Percentiles rank a stretch among this genome's conserved stretches.
Conservation (phyloP, 2,113 vertebrate species). For the Mesitornis unicolor region DNA sequence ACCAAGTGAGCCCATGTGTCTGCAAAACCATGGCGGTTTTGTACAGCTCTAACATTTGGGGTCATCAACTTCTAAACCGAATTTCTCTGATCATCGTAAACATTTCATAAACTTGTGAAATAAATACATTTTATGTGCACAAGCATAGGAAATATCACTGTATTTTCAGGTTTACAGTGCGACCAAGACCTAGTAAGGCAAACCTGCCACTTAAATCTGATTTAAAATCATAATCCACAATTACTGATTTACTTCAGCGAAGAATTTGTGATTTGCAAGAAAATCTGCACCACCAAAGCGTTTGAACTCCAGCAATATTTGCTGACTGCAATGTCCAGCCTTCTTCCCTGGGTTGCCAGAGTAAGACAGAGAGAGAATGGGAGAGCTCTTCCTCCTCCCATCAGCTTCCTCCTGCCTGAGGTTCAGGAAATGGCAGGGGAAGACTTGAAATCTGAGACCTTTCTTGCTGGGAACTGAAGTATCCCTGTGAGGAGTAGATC, state of each 20-base stretch:
- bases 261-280: not conserved
- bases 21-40: not conserved
- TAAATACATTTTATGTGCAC: fast-evolving
- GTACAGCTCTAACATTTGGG: not conserved
- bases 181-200: not conserved
- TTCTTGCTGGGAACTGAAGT: not conserved
- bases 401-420: not conserved
- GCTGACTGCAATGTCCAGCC: not conserved
- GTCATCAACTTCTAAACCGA: not conserved
- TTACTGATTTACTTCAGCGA: not conserved
- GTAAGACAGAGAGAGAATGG: not conserved
- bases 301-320: not conserved
- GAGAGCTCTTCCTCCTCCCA: not conserved
- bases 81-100: not conserved
- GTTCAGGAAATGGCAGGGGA: not conserved
- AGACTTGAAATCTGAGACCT: not conserved
- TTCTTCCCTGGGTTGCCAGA: not conserved
- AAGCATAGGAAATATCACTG: fast-evolving
- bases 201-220: not conserved
- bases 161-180: not conserved
- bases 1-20: not conserved
- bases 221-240: not conserved
- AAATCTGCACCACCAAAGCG: not conserved
- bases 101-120: not conserved
- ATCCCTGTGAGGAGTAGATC: not conserved